Evolutionary conservation across 1,140 invertebrate species (phyloP).

Genomic region (Apis mellifera): DNA sequence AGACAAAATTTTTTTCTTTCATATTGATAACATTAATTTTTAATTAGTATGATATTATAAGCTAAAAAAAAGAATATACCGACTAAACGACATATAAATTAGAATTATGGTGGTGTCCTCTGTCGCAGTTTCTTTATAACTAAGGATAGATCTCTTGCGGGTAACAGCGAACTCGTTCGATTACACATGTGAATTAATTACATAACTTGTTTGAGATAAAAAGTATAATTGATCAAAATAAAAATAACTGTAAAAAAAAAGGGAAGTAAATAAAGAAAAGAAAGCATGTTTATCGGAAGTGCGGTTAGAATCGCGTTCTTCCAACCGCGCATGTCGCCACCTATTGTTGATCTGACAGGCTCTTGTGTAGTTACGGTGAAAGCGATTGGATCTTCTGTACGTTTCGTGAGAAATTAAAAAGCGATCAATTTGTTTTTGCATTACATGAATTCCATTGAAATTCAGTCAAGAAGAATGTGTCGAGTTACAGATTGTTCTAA

Average conservation of each 20-base stretch:
- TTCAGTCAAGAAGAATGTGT: too few relatives aligned
- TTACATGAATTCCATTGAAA: constrained; percentile 6
- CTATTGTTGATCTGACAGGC: constrained; percentile 67
- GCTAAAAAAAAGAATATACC: constrained; percentile 37
- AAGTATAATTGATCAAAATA: constrained; percentile 11
- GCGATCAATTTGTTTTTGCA: not conserved
- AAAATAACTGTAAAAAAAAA: not conserved
- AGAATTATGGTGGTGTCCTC: constrained; percentile 73
- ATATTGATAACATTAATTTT: constrained; percentile 21
- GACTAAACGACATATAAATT: constrained; percentile 36
- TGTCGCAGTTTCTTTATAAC: constrained; percentile 63
- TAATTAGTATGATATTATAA: constrained; percentile 14
- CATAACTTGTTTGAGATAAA: not conserved
- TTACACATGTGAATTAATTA: not conserved
- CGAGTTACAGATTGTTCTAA: not conserved
- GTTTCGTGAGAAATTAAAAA: constrained; percentile 44
- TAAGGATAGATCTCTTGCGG: constrained; percentile 52
- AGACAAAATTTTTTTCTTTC: not conserved
- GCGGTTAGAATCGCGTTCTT: constrained; percentile 71
- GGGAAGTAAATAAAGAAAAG: not conserved
- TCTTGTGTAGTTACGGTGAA: constrained; percentile 62
- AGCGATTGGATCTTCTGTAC: constrained; percentile 71
- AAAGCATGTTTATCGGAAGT: constrained; percentile 46
- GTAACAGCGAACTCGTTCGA: constrained; percentile 31
- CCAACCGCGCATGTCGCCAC: constrained; percentile 68